These are phyloP conservation scores for Anseranas semipalmata DNA, from an alignment of 2,113 vertebrate genomes.

Conservation along the genomic window DNA sequence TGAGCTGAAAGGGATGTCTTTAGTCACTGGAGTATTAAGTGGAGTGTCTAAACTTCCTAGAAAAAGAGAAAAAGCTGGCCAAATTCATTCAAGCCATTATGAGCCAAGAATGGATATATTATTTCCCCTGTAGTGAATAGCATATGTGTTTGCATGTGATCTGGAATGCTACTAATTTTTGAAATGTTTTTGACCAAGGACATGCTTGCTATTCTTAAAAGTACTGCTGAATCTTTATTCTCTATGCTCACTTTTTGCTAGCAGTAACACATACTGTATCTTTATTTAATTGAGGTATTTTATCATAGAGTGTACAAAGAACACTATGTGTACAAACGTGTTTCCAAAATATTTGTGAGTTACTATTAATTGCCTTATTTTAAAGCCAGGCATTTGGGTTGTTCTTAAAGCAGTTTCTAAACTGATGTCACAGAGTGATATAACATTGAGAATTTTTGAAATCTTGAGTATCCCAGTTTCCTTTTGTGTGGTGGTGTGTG, in stretches of 20 bases:
- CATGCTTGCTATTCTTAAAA: neutral
- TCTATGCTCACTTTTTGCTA: neutral
- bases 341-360: neutral
- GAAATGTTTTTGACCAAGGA: neutral
- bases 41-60: neutral
- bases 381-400: neutral
- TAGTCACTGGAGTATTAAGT: neutral
- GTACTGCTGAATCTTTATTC: neutral
- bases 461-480: neutral
- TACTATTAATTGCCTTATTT: neutral
- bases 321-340: neutral
- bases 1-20: neutral
- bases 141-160: neutral
- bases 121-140: neutral
- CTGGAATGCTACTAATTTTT: conserved; percentile 14
- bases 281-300: neutral
- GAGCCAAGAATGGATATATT: neutral
- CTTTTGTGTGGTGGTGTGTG: neutral
- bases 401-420: neutral
- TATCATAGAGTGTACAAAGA: neutral
- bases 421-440: neutral
- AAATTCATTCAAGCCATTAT: neutral
- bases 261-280: neutral
- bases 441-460: neutral
- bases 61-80: neutral